Evolutionary conservation across 2,113 vertebrate species (phyloP), one percentile per base, ranked within the genome.

Genomic region (Tachuris rubrigastra): DNA sequence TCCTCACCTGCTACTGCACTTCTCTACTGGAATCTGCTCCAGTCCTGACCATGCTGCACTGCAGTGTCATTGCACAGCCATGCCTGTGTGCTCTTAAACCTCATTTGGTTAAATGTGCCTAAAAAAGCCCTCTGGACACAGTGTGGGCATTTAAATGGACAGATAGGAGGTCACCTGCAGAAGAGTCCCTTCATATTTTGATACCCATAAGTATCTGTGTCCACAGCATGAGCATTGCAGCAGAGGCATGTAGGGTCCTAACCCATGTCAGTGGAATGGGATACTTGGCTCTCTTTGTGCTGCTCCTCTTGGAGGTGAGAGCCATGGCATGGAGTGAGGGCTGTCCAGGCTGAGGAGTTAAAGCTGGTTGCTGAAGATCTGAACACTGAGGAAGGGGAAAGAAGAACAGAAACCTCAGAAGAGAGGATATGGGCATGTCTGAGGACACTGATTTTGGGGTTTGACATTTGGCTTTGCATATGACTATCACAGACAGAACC

Each of bases 211-310:
- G 27, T 30, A 28, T 73, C 62, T 39, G 33, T 2, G 1, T 23
- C 37, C 47, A 27, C 37, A 89, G 30, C 33, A 31, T 0, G 0
- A 59, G 41, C 0, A 0, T n/a, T 52, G n/a, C 0, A 1, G 58
- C 46, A 83, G 58, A 35, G n/a, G 67, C 58, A 71, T 67, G 42
- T 1, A 2, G 27, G 50, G 6, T 80, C 19, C 20, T 46, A 46
- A 46, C 44, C 44, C 44, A 46, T 46, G 46, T 6, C 56, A 47
- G 41, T 1, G 14, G 23, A 76, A 33, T 1, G 0, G 41, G 25
- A 87, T 49, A 37, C 0, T 1, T 72, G 74, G 46, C 24, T 95
- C 17, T 83, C 60, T 30, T 37, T 0, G 1, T 63, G 74, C 35
- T 0, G 1, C 35, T 56, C 23, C 50, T 71, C n/a, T 63, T 5